These are phyloP conservation scores for Pseudococcus jackbeardsleyi DNA, from an alignment of 2,888 invertebrate genomes.

Conservation along the genomic window DNA sequence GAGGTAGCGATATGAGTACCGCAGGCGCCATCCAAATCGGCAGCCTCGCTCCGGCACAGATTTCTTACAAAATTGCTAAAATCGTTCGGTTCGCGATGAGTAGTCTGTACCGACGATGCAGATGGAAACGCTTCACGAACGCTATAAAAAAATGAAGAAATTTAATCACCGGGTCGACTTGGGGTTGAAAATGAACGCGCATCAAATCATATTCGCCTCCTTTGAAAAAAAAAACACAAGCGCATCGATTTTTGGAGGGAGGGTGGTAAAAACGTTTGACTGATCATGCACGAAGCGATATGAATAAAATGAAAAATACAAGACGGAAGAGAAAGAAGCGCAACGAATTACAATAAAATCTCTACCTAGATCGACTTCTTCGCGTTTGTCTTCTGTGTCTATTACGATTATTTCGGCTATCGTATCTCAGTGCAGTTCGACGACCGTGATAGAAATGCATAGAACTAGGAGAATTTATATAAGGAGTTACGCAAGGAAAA, in stretches of 20 bases:
- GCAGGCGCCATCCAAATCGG: conserved; percentile 39
- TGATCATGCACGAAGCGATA: conserved; percentile 39
- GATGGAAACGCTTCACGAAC: conserved; percentile 55
- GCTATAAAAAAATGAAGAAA: not conserved
- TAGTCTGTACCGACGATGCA: not conserved
- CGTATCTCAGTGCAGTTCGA: conserved; percentile 58
- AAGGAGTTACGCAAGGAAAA: conserved; percentile 48
- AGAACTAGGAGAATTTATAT: conserved; percentile 59
- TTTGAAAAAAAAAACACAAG: not conserved
- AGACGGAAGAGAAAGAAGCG: conserved; percentile 32
- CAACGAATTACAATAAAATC: conserved; percentile 51
- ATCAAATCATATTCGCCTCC: conserved; percentile 9
- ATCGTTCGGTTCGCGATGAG: conserved; percentile 36
- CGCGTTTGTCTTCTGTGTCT: conserved; percentile 57
- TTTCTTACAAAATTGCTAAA: conserved; percentile 53
- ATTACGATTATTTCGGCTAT: conserved; percentile 51
- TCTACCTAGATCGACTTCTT: conserved; percentile 53
- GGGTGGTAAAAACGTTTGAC: not conserved
- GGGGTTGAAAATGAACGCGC: not conserved
- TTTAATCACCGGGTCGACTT: not conserved
- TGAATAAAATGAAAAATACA: not conserved
- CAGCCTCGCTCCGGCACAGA: conserved; percentile 43
- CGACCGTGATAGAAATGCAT: conserved; percentile 56
- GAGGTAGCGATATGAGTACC: conserved; percentile 76
- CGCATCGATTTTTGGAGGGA: conserved; percentile 13